A percentile compares a stretch with the other conserved stretches of the same genome.
Evolutionary conservation across 2,797 vertebrate genomes (phyloP).

Genomic region (Sebastes ruberrimus): DNA sequence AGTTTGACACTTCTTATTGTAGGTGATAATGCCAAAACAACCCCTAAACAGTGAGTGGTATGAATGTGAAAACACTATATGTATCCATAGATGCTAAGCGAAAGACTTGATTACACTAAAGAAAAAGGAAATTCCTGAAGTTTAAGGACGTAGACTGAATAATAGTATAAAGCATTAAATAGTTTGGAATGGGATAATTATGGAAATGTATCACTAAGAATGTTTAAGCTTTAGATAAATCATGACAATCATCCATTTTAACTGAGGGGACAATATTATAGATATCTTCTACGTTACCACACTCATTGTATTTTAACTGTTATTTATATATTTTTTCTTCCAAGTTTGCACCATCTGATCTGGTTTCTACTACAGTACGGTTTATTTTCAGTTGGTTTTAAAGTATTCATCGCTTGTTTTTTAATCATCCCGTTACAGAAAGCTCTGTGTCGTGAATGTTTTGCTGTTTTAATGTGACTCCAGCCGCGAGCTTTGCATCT

Average conservation of each 20-base stretch:
- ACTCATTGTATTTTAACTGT: slow-evolving; percentile 62
- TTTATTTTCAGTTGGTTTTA: slow-evolving; percentile 35
- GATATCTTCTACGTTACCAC: slow-evolving; percentile 36
- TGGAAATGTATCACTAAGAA: slow-evolving; percentile 37
- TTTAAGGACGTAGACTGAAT: slow-evolving; percentile 35
- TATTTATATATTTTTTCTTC: slow-evolving; percentile 69
- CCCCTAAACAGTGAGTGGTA: slow-evolving; percentile 20
- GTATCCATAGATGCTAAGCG: slow-evolving; percentile 22
- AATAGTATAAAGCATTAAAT: slow-evolving; percentile 2
- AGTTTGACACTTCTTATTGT: slow-evolving; percentile 22
- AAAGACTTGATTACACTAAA: slow-evolving; percentile 67
- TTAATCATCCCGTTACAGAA: slow-evolving; percentile 6
- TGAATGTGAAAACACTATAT: slow-evolving; percentile 69
- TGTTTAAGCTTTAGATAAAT: slow-evolving; percentile 55
- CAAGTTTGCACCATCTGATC: slow-evolving; percentile 36
- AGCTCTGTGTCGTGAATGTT: slow-evolving; percentile 30
- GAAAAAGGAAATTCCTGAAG: slow-evolving; percentile 20
- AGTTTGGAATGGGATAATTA: slow-evolving; percentile 25
- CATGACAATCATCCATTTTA: slow-evolving; percentile 71
- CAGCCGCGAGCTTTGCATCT: slow-evolving; percentile 37
- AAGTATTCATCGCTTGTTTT: slow-evolving; percentile 23
- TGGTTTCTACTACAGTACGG: not conserved
- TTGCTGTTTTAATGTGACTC: slow-evolving; percentile 39
- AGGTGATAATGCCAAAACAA: slow-evolving; percentile 70
- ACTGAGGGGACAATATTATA: slow-evolving; percentile 37